Conservation (phyloP, 1,140 invertebrate species). For the Diachasmimorpha longicaudata region DNA sequence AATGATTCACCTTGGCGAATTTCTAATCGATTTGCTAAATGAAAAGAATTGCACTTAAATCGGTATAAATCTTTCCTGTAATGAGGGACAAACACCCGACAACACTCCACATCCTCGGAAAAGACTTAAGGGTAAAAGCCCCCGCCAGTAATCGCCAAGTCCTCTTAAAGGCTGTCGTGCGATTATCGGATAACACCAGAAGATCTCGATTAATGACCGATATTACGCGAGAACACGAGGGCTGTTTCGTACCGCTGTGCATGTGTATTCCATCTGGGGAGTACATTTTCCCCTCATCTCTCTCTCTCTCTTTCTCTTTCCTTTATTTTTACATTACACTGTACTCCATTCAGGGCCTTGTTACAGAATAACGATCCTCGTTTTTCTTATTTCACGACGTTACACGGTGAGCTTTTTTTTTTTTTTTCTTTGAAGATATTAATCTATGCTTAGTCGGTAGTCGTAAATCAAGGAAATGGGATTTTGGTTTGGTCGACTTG, state of each 20-base stretch:
- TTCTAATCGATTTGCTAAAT: no score
- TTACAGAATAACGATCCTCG: conserved; percentile 12
- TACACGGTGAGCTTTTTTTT: neutral
- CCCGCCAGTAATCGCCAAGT: neutral
- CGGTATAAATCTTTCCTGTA: neutral
- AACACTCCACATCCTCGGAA: neutral
- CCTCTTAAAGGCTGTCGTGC: neutral
- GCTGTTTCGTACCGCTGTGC: neutral
- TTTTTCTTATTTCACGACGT: neutral
- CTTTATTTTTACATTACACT: neutral
- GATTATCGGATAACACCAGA: conserved; percentile 8
- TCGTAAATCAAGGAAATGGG: conserved; percentile 15
- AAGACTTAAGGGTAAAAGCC: neutral
- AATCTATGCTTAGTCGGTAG: conserved; percentile 6
- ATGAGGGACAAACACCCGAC: neutral
- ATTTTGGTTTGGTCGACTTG: neutral
- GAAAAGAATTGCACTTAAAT: neutral
- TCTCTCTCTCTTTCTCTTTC: neutral
- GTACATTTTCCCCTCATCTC: neutral
- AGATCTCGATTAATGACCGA: conserved; percentile 23
- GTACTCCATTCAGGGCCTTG: conserved; percentile 3
- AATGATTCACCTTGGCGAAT: no score
- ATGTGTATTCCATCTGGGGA: neutral
- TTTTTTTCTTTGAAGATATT: conserved; percentile 17
- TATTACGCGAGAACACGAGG: conserved; percentile 24